These are phyloP conservation scores for Metopolophium dirhodum DNA, from an alignment of 1,140 invertebrate genomes.

Conservation along the genomic window DNA sequence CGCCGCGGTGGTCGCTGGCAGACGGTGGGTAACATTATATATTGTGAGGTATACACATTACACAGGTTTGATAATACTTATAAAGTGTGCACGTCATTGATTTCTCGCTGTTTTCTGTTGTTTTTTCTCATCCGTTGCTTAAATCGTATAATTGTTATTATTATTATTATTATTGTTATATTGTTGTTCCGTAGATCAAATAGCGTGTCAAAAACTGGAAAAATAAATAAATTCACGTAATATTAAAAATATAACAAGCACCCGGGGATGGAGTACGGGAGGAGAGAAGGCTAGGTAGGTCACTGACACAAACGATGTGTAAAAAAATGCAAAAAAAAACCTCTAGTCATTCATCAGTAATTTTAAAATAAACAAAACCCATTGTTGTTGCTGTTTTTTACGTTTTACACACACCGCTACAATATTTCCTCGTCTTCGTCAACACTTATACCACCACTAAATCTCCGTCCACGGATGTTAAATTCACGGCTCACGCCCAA, in stretches of 20 bases:
- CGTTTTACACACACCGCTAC: neutral
- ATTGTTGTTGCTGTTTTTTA: neutral
- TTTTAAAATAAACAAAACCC: conserved; percentile 24
- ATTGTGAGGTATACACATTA: neutral
- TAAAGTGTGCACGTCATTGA: neutral
- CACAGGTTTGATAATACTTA: neutral
- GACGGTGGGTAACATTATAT: neutral
- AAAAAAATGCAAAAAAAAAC: neutral
- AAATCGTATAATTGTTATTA: neutral
- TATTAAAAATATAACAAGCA: neutral
- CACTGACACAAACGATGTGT: neutral
- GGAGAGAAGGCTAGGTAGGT: neutral
- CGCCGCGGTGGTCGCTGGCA: neutral
- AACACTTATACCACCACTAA: neutral
- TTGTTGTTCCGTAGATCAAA: neutral
- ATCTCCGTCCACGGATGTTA: neutral
- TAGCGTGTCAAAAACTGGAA: neutral
- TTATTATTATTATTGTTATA: neutral
- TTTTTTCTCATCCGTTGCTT: neutral
- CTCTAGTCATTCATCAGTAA: neutral
- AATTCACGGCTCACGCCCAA: neutral
- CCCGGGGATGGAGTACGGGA: neutral
- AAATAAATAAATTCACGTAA: neutral
- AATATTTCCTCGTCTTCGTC: neutral
- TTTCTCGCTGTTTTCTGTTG: neutral